Percentiles rank a stretch among this genome's conserved stretches.
phyloP scores from a whole-genome alignment of 1,140 invertebrate species.

The Wiebesia pumilae region DNA sequence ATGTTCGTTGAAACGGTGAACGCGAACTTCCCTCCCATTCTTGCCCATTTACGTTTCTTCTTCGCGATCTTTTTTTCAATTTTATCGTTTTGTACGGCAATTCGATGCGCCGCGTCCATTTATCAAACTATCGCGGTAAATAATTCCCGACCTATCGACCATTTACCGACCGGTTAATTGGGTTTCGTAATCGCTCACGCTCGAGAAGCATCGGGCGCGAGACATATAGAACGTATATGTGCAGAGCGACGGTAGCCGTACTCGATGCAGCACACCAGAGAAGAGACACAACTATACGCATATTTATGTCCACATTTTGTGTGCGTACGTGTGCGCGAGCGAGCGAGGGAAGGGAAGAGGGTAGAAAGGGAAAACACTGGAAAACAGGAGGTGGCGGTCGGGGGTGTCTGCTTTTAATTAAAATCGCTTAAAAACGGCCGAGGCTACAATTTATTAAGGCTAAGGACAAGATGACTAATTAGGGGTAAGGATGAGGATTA shows the following conservation, averaged over 20 bases:
- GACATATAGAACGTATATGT: neutral
- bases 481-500: conserved; percentile 57
- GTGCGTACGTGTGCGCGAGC: too few species aligned
- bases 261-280: neutral
- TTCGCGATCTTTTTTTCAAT: neutral
- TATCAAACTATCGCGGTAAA: conserved; percentile 53
- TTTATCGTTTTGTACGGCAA: neutral
- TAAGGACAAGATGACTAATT: conserved; percentile 54
- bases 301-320: neutral
- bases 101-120: conserved; percentile 46
- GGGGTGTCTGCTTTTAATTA: conserved; percentile 65
- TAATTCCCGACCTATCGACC: conserved; percentile 53
- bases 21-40: neutral
- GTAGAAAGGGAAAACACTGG: neutral
- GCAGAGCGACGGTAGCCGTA: neutral
- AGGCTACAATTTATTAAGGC: conserved; percentile 52
- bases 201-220: conserved; percentile 22
- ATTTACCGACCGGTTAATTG: conserved; percentile 54
- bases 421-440: conserved; percentile 66
- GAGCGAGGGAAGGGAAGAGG: neutral
- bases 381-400: neutral
- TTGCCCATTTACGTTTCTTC: neutral
- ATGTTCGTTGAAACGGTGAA: neutral
- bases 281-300: neutral
- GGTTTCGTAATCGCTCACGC: conserved; percentile 53